Base-by-base conservation (phyloP, 2,888 invertebrate species). In the Metallyticus violacea region DNA sequence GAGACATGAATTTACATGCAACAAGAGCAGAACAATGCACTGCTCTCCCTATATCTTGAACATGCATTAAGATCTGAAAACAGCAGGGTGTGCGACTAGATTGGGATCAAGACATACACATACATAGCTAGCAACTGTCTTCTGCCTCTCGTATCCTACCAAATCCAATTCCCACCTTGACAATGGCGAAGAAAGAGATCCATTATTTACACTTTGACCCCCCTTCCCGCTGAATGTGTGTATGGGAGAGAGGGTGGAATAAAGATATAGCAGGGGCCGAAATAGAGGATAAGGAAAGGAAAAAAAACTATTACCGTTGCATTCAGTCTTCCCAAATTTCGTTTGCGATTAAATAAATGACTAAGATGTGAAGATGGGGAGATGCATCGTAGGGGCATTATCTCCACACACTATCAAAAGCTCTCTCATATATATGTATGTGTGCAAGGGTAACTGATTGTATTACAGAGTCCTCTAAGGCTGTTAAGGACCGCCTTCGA, bases 101-200 rank as follows among this genome's bases (percentile, higher is more conserved):
- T 81, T 78, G 85, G 27, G 82, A 27, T 28, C 27, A 77, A 76
- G 81, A 28, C 79, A 80, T 83, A 78, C 78, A 40, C 80, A 62
- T 77, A 84, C 28, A 26, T 77, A 76, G 79, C 86, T 86, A 81
- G 84, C 82, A 85, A 81, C 86, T 81, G 85, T 86, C 62, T 84
- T 77, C 87, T 86, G 83, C 85, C 85, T 81, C 86, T 86, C 85
- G 28, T 30, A 40, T 80, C 81, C 85, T 79, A 40, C 81, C 89
- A 90, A 91, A 91, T 91, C 90, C 91, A 91, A 91, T 91, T 91
- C 90, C 90, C 90, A 90, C 90, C 90, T 90, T 90, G 90, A 91
- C 91, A 91, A 91, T 91, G 89, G 90, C 83, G 88, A 90, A 90
- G 90, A 90, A 90, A 90, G 90, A 90, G 90, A 90, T 90, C 90